Evolutionary conservation across 2,797 vertebrate species (phyloP), one percentile per base, ranked within the genome.

Genomic region (Podargus strigoides): DNA sequence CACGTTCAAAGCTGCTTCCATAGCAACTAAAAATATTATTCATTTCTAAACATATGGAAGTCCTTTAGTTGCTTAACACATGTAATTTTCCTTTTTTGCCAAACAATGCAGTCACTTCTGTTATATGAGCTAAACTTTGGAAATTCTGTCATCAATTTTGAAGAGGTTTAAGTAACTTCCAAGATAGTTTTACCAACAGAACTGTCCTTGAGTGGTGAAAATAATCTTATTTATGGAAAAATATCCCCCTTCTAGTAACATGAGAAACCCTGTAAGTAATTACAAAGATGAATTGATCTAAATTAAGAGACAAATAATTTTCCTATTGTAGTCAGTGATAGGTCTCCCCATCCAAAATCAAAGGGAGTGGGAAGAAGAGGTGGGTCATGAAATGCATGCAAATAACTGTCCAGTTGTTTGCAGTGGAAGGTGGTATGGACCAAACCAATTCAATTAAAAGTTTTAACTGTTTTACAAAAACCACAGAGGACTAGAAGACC

Each of bases 11-110:
- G 78, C 68, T 80, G 93, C 78, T 95, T 89, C 95, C 90, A 93
- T 95, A 82, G 94, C 81, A 94, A 95, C 84, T 92, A 89, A 92
- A 96, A 95, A 89, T 93, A 93, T 67, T 70, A 60, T 55, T 95
- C 32, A 64, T 79, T 87, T 87, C 78, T 92, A 89, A 97, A 94
- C 94, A 83, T 95, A 95, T 92, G 37, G 26, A 64, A 68, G 34
- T 27, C 10, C 4, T 79, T 93, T 67, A 67, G 44, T 68, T 0
- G 0, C 44, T 74, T 68, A 53, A 83, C 26, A 69, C 67, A 34
- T 49, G 63, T 47, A 92, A 67, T 82, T 91, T 44, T 82, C 55
- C 10, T 66, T 93, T 77, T 72, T 34, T 85, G 67, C 70, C 32
- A 93, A 95, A 87, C 69, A 89, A 14, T 37, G 60, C 26, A 49